phyloP scores from a whole-genome alignment of 2,888 invertebrate species.

The Luperina nickerlii region DNA sequence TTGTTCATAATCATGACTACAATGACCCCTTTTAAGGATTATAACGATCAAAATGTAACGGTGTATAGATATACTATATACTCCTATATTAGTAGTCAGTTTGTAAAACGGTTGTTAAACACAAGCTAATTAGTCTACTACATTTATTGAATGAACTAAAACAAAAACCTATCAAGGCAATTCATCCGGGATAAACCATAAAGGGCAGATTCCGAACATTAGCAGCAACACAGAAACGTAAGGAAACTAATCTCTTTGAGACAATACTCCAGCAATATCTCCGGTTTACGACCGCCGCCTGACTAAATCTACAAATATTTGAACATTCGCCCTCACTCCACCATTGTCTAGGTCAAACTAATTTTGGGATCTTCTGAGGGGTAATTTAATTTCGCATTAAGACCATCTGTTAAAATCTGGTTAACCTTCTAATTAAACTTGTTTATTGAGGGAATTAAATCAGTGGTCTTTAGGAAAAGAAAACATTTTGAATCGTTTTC shows the following conservation, averaged over 20 bases:
- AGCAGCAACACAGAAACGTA: conserved; percentile 77
- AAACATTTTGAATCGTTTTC: conserved; percentile 39
- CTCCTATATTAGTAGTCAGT: background rate
- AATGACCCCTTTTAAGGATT: no score
- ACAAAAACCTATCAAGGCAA: conserved; percentile 3
- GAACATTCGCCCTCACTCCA: conserved; percentile 78
- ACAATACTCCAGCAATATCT: conserved; percentile 88
- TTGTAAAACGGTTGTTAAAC: background rate
- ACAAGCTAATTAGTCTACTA: background rate
- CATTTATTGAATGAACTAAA: background rate
- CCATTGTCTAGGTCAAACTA: conserved; percentile 89
- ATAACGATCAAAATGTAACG: no score
- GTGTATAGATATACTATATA: no score
- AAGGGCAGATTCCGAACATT: conserved; percentile 67
- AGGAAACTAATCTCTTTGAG: conserved; percentile 88
- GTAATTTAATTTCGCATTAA: conserved; percentile 86
- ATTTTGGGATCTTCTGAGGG: conserved; percentile 82
- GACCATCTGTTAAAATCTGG: conserved; percentile 80
- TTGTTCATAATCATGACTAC: no score
- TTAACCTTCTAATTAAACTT: conserved; percentile 77
- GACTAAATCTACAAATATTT: conserved; percentile 87
- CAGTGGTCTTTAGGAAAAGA: conserved; percentile 42
- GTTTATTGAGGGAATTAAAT: conserved; percentile 67
- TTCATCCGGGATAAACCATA: conserved; percentile 22
- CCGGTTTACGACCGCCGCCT: conserved; percentile 85